These are phyloP conservation scores for Seriola dumerili DNA, from an alignment of 2,113 vertebrate genomes.

Conservation along the genomic window DNA sequence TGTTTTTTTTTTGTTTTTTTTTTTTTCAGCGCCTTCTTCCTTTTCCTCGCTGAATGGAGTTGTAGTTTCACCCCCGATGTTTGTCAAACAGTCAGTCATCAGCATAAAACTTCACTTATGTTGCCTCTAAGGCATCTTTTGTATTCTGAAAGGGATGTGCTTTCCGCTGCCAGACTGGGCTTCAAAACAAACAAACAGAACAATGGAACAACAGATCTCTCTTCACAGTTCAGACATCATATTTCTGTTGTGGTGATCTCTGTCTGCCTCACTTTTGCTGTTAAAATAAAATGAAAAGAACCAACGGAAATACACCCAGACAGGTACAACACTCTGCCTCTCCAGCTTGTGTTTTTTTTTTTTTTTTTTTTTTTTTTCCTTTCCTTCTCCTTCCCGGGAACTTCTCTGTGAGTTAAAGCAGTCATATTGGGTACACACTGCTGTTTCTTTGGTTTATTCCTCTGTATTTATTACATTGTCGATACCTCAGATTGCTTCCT, in stretches of 20 bases:
- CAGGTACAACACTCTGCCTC: constrained; percentile 70
- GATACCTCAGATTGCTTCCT: constrained; percentile 70
- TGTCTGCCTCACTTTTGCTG: constrained; percentile 75
- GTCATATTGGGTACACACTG: constrained; percentile 67
- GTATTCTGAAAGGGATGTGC: constrained; percentile 82
- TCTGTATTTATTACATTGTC: constrained; percentile 72
- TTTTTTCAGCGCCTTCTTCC: constrained; percentile 27
- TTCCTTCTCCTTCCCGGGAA: constrained; percentile 57
- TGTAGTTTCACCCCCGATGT: constrained; percentile 73
- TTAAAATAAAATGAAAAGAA: constrained; percentile 80
- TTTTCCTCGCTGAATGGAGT: constrained; percentile 62
- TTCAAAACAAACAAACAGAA: constrained; percentile 83
- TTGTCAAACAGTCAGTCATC: constrained; percentile 82
- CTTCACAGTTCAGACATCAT: constrained; percentile 71
- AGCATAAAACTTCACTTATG: constrained; percentile 83
- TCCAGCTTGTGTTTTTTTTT: constrained; percentile 41
- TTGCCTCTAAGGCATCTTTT: constrained; percentile 84
- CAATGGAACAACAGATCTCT: constrained; percentile 78
- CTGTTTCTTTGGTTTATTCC: constrained; percentile 66
- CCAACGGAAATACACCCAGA: constrained; percentile 70
- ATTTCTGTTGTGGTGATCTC: constrained; percentile 80
- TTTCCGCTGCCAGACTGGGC: constrained; percentile 74
- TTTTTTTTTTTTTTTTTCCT: constrained; percentile 8
- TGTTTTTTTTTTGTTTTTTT: constrained; percentile 33
- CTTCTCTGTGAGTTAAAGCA: constrained; percentile 65